These are phyloP conservation scores for Pangasius sanitwongsei DNA, from an alignment of 2,797 vertebrate genomes.

Conservation along the genomic window DNA sequence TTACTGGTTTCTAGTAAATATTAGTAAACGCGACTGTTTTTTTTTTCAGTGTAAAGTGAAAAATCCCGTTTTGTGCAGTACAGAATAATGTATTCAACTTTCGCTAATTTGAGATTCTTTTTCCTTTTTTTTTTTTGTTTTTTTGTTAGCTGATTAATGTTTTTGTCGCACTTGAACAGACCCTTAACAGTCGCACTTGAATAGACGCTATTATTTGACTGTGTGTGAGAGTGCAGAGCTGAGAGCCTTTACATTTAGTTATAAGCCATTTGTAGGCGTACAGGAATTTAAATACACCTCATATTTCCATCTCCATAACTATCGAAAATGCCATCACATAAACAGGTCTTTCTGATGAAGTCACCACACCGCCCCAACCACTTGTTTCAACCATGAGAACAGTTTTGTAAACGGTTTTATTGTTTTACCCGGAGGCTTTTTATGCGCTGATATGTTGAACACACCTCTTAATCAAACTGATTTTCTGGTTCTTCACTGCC, in stretches of 20 bases:
- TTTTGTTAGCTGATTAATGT: neutral
- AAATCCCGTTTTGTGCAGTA: neutral
- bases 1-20: neutral
- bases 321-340: too few relatives aligned
- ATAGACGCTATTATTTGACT: neutral
- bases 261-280: neutral
- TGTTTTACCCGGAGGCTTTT: conserved; percentile 41
- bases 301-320: neutral
- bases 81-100: neutral
- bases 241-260: neutral
- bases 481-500: conserved; percentile 7
- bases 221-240: too few relatives aligned
- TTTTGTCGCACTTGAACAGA: neutral
- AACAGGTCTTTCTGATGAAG: conserved; percentile 19
- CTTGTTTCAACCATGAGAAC: conserved; percentile 33
- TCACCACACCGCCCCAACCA: conserved; percentile 1
- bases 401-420: conserved; percentile 21
- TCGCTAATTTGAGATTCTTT: neutral
- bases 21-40: neutral
- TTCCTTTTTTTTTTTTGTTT: too few relatives aligned
- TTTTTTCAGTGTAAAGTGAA: neutral
- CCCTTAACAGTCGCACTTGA: neutral
- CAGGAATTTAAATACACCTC: neutral
- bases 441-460: conserved; percentile 9
- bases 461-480: conserved; percentile 36